Evolutionary conservation across 1,140 invertebrate species (phyloP).

Genomic region (Drosophila simulans): DNA sequence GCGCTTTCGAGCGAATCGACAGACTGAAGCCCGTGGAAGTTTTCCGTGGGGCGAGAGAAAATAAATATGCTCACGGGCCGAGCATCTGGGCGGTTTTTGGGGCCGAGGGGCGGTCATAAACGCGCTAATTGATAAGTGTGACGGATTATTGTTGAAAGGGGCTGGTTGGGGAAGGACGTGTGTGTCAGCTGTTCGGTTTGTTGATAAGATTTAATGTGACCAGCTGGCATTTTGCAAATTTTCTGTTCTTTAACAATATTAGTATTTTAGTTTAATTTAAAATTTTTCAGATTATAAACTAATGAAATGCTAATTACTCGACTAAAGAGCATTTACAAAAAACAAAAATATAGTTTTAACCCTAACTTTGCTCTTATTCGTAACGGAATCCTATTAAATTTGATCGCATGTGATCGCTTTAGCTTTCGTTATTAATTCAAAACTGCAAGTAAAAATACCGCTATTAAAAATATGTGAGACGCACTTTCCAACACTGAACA

Average conservation of each 20-base stretch:
- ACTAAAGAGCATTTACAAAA: no score
- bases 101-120: slow-evolving; percentile 22
- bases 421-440: no score
- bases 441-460: background rate
- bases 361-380: no score
- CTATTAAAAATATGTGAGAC: background rate
- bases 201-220: slow-evolving; percentile 33
- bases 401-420: no score
- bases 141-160: background rate
- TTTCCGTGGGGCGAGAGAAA: slow-evolving; percentile 36
- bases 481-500: slow-evolving; percentile 5
- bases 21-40: slow-evolving; percentile 38
- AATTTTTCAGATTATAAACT: no score
- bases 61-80: slow-evolving; percentile 32
- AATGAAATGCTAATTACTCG: no score
- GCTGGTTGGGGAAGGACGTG: background rate
- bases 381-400: no score
- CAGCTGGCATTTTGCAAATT: background rate
- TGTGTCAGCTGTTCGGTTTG: slow-evolving; percentile 35
- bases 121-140: slow-evolving; percentile 55
- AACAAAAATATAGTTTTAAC: no score
- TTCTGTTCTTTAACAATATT: no score
- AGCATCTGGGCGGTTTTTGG: slow-evolving; percentile 6
- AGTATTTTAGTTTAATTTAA: no score
- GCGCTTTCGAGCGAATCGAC: slow-evolving; percentile 29